phyloP scores from a whole-genome alignment of 2,113 vertebrate genomes.

The Enhydra lutris region DNA sequence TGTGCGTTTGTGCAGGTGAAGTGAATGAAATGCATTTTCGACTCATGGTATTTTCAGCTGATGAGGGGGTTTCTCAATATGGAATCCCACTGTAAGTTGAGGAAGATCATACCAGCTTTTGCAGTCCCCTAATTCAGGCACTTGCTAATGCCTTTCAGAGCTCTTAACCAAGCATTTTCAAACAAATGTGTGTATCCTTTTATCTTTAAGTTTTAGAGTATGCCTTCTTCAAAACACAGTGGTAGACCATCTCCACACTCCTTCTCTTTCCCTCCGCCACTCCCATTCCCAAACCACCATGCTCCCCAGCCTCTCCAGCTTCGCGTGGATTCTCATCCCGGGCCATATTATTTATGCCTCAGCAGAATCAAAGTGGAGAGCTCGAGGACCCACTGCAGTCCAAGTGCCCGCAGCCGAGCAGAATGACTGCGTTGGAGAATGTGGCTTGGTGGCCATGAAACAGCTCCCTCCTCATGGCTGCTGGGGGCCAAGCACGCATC shows the following conservation, averaged over 20 bases:
- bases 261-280: neutral
- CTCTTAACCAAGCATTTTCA: neutral
- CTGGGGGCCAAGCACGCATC: neutral
- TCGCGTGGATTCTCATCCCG: neutral
- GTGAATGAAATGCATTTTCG: neutral
- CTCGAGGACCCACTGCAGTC: neutral
- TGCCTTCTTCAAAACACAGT: neutral
- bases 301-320: neutral
- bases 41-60: neutral
- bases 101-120: neutral
- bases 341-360: neutral
- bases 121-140: neutral
- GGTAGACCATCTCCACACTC: neutral
- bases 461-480: neutral
- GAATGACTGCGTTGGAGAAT: neutral
- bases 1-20: neutral
- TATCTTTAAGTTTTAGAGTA: neutral
- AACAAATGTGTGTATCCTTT: neutral
- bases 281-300: neutral
- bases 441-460: accelerated
- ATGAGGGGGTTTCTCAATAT: neutral
- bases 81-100: neutral
- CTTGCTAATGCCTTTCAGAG: neutral
- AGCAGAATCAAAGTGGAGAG: neutral
- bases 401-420: neutral